Base-by-base conservation (phyloP, 2,113 vertebrate genomes). In the Toxotes jaculatrix region DNA sequence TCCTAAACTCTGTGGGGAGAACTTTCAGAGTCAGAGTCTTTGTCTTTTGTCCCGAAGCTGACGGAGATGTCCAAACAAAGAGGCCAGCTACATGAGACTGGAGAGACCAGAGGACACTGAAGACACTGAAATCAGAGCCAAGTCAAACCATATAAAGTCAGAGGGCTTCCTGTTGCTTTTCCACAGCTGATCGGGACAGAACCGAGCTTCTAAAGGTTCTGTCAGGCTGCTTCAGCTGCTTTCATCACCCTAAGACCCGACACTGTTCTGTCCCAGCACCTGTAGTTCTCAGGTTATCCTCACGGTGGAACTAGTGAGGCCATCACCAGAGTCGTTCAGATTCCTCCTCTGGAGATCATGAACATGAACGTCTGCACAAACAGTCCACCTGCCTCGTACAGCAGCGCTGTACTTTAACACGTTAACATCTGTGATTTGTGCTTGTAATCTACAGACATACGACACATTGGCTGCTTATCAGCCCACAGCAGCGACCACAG, bases 11-110 rank as follows among this genome's bases (percentile, higher is more conserved):
- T 60, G 69, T 1, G 38, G 80, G 60, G 78, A 62, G 38, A 53
- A 27, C 17, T 66, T 81, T 73, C n/a, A 38, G 27, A 69, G 69
- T 78, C 60, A 73, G 60, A 68, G 55, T 55, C 74, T 82, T 80
- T 42, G 71, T 87, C 14, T 66, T 73, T 69, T 63, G 65, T 16
- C 69, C 64, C 4, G 14, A 7, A 70, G 79, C 62, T 27, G 27
- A 27, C 9, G 2, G 45, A 34, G 16, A 56, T 11, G 17, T 67
- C 3, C 1, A 51, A 72, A 74, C 19, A 62, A 79, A 85, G 45
- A 72, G 7, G 38, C 27, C 51, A 63, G 47, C 13, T 51, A 68
- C 55, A 75, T 0, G 42, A 69, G 62, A 80, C 17, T 3, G 47
- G 77, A 45, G 60, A 17, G 53, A 79, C 38, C 4, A 3, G 32